Percentiles rank a stretch among this genome's conserved stretches.
Evolutionary conservation across 1,140 invertebrate species (phyloP).

Genomic region (Pseudomyrmex cubaensis): DNA sequence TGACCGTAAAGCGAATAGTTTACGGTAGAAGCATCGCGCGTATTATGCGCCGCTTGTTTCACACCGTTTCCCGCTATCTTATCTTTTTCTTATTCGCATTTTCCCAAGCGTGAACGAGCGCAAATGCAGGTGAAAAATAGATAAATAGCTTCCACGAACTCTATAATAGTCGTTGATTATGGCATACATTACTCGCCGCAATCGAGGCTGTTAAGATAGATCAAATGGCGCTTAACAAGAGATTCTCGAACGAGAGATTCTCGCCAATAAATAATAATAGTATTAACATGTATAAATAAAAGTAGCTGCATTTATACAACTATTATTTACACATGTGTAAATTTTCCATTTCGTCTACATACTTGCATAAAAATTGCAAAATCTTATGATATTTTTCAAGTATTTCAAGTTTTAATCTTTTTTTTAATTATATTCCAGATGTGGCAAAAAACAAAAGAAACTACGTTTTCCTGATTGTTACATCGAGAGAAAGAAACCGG

Average conservation of each 20-base stretch:
- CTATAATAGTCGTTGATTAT: slow-evolving; percentile 3
- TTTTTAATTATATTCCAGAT: slow-evolving; percentile 2
- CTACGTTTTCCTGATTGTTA: slow-evolving; percentile 33
- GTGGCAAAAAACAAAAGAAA: slow-evolving; percentile 46
- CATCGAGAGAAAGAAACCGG: slow-evolving; percentile 39
- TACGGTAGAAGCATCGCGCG: not conserved
- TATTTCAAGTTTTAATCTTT: not conserved
- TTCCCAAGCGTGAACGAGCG: not conserved
- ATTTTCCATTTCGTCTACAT: not conserved
- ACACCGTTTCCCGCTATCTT: slow-evolving; percentile 17
- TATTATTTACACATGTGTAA: not conserved
- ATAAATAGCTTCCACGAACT: not conserved
- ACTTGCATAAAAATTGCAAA: not conserved
- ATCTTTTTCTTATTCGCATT: slow-evolving; percentile 13
- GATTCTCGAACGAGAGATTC: not conserved
- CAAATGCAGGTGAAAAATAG: slow-evolving; percentile 34
- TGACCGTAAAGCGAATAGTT: slow-evolving; percentile 15
- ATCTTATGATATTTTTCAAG: not conserved
- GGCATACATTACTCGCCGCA: not conserved
- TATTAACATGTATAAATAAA: not conserved
- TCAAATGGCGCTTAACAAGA: slow-evolving; percentile 39
- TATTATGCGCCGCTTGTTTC: not conserved
- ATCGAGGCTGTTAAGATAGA: not conserved
- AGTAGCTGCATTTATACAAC: not conserved
- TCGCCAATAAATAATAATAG: not conserved